Base-by-base conservation (phyloP, 2,797 vertebrate species). In the Nasua narica region DNA sequence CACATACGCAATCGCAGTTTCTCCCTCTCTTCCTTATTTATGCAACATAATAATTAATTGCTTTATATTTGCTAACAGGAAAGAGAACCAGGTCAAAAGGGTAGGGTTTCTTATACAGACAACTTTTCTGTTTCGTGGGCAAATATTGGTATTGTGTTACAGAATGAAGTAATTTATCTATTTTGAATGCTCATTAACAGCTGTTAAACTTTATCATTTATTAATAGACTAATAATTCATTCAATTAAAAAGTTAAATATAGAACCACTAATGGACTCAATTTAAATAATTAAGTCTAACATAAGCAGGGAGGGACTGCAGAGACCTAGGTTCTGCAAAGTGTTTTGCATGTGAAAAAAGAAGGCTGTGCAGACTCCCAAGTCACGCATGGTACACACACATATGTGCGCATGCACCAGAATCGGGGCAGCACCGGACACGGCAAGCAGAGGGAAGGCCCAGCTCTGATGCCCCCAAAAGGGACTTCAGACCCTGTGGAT, bases 141-240 rank as follows among this genome's bases (percentile, higher is more conserved):
- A 95, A 96, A 97, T 87, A 89, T 91, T 69, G 84, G 65, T 54
- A 69, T 91, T 91, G 65, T 91, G 35, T 90, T 93, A 87, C 0
- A 0, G 56, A 82, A 69, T 29, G 52, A 91, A 96, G 29, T 89
- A 76, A 91, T 94, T 90, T 90, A 87, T 87, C 94, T 82, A 84
- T 82, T 96, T 91, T 35, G 87, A 97, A 95, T 94, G 88, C 46
- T 95, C 69, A 72, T 96, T 96, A 96, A 87, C 52, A 94, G 87
- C 76, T 94, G 84, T 94, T 97, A 97, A 97, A 77, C 79, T 94
- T 95, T 92, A 88, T 97, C 87, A 91, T 94, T 97, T 97, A 97
- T 97, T 97, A 97, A 94, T 79, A 87, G 62, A 86, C 69, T 94
- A 97, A 96, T 95, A 96, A 90, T 93, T 94, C 93, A 93, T 52